Percentiles rank a stretch among this genome's conserved stretches.
These are phyloP conservation scores for Trichoplusia ni DNA, from an alignment of 1,140 invertebrate species.

Conservation along the genomic window DNA sequence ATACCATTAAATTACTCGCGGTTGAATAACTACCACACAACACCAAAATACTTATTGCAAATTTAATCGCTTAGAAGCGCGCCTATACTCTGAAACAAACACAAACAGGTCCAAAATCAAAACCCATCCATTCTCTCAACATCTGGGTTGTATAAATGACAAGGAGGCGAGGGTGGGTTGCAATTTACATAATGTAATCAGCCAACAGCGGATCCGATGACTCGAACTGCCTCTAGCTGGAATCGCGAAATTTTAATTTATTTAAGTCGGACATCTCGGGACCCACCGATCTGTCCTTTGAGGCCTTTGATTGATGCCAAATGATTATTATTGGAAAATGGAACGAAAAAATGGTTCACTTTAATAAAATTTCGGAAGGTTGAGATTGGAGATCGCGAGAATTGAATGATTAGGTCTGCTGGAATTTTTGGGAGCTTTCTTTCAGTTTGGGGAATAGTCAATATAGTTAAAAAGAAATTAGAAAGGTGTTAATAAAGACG, in stretches of 20 bases:
- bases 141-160: constrained; percentile 62
- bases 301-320: constrained; percentile 52
- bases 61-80: too few relatives aligned
- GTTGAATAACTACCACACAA: too few relatives aligned
- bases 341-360: constrained; percentile 30
- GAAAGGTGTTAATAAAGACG: too few relatives aligned
- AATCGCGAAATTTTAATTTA: constrained; percentile 69
- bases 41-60: too few relatives aligned
- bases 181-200: constrained; percentile 79
- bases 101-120: background rate
- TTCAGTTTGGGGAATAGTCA: background rate
- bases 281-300: constrained; percentile 46
- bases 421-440: background rate
- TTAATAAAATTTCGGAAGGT: constrained; percentile 6
- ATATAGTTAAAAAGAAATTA: too few relatives aligned
- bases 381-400: background rate
- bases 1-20: too few relatives aligned
- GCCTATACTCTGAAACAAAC: too few relatives aligned
- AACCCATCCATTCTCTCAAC: constrained; percentile 37
- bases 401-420: background rate
- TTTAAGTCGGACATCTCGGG: constrained; percentile 16
- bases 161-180: constrained; percentile 47
- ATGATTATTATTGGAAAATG: constrained; percentile 48
- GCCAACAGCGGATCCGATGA: constrained; percentile 64
- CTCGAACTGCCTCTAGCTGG: constrained; percentile 53